Evolutionary conservation across 2,797 vertebrate genomes (phyloP).

Genomic region (Enteromius argenteus): DNA sequence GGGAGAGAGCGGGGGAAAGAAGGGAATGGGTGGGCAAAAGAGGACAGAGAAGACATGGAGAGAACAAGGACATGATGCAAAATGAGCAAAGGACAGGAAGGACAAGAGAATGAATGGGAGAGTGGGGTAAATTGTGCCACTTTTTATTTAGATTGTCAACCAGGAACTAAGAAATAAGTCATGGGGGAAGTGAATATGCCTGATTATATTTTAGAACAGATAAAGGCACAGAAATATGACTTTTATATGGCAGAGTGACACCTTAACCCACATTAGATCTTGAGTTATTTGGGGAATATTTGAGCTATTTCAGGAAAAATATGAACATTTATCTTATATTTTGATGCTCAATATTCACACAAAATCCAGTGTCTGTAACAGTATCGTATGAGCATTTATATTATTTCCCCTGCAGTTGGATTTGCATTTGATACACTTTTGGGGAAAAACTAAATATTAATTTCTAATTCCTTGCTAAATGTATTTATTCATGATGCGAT

Average conservation of each 20-base stretch:
- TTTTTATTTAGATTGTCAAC: not conserved
- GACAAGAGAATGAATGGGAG: slow-evolving; percentile 18
- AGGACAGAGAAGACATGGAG: slow-evolving; percentile 9
- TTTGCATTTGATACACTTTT: not conserved
- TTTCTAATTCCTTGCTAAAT: not conserved
- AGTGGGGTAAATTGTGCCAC: slow-evolving; percentile 8
- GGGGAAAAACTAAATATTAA: not conserved
- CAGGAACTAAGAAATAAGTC: not conserved
- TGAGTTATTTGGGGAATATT: not conserved
- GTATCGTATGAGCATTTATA: not conserved
- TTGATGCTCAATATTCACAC: not conserved
- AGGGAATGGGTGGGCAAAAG: slow-evolving; percentile 17
- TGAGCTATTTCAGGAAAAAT: not conserved
- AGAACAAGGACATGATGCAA: slow-evolving; percentile 11
- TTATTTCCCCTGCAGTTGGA: not conserved
- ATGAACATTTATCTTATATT: not conserved
- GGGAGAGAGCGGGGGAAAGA: slow-evolving; percentile 9
- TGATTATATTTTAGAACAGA: not conserved
- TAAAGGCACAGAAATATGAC: not conserved
- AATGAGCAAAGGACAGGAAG: slow-evolving; percentile 35
- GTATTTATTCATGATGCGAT: not conserved
- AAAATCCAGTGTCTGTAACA: not conserved
- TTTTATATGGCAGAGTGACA: not conserved
- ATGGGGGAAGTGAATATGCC: not conserved
- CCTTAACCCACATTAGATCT: not conserved